phyloP scores from a whole-genome alignment of 2,888 invertebrate genomes.

The Alviniconcha strummeri region DNA sequence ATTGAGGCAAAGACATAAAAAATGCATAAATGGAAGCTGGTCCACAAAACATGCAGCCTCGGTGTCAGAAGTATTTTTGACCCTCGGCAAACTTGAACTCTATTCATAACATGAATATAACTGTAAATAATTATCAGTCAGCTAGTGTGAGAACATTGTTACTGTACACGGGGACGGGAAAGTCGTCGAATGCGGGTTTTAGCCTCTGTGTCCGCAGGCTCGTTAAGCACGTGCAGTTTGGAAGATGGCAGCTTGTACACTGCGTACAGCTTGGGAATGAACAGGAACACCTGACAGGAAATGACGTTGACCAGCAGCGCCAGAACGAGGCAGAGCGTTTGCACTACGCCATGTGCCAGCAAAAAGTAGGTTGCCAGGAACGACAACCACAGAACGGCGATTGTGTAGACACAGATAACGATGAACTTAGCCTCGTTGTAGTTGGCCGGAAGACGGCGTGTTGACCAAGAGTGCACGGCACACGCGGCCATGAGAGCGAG shows the following conservation, averaged over 20 bases:
- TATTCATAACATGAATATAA: too few species aligned
- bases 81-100: too few species aligned
- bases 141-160: too few species aligned
- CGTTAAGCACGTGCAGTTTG: not conserved
- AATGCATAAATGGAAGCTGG: too few species aligned
- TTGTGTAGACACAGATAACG: conserved; percentile 57
- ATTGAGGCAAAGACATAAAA: too few species aligned
- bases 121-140: too few species aligned
- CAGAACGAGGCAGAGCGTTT: conserved; percentile 47
- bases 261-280: conserved; percentile 54
- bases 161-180: too few species aligned
- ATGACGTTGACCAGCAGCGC: conserved; percentile 53
- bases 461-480: conserved; percentile 56
- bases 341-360: conserved; percentile 20
- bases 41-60: too few species aligned
- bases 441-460: conserved; percentile 57
- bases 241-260: conserved; percentile 35
- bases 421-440: conserved; percentile 63
- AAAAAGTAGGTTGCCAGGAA: conserved; percentile 59
- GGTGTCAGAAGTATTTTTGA: too few species aligned
- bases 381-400: conserved; percentile 59
- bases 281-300: conserved; percentile 52
- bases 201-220: not conserved
- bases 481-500: conserved; percentile 54
- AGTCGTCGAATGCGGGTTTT: too few species aligned